These are phyloP conservation scores for Cyanoramphus novaezelandiae DNA, from an alignment of 2,113 vertebrate species.

Conservation along the genomic window DNA sequence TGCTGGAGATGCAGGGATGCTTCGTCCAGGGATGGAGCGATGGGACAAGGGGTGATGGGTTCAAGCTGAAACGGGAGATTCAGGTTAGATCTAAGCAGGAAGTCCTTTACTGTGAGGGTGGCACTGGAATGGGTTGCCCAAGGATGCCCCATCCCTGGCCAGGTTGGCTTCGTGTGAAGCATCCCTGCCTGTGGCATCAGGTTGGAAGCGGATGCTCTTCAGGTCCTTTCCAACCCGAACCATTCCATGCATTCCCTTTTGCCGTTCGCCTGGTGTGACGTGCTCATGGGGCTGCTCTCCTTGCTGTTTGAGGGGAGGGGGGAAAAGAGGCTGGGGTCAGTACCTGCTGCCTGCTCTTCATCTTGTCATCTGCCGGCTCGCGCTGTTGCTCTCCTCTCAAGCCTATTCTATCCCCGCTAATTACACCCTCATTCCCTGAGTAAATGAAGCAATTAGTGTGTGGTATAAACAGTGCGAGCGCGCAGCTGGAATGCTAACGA, in stretches of 20 bases:
- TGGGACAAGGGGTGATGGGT: background rate
- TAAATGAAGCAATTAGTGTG: too few relatives aligned
- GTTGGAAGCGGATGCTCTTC: too few relatives aligned
- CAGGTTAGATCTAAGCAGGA: background rate
- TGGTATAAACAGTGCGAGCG: too few relatives aligned
- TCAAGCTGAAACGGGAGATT: too few relatives aligned
- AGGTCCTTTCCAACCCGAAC: too few relatives aligned
- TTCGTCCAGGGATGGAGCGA: background rate
- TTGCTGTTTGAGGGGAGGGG: background rate
- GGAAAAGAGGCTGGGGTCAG: background rate
- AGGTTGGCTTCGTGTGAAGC: too few relatives aligned
- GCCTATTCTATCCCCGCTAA: too few relatives aligned
- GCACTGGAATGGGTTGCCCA: background rate
- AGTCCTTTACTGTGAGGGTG: background rate
- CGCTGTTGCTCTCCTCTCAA: too few relatives aligned
- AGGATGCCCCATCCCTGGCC: background rate
- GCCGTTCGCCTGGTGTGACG: background rate
- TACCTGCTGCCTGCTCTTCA: background rate
- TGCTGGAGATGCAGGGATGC: background rate
- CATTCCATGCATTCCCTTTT: too few relatives aligned
- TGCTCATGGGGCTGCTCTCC: fast-evolving
- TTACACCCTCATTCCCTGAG: too few relatives aligned
- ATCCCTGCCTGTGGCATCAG: too few relatives aligned
- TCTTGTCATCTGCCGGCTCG: background rate
- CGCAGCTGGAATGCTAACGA: background rate